Evolutionary conservation across 2,888 invertebrate species (phyloP), one percentile per base, ranked within the genome.

Genomic region (Arenicola marina): DNA sequence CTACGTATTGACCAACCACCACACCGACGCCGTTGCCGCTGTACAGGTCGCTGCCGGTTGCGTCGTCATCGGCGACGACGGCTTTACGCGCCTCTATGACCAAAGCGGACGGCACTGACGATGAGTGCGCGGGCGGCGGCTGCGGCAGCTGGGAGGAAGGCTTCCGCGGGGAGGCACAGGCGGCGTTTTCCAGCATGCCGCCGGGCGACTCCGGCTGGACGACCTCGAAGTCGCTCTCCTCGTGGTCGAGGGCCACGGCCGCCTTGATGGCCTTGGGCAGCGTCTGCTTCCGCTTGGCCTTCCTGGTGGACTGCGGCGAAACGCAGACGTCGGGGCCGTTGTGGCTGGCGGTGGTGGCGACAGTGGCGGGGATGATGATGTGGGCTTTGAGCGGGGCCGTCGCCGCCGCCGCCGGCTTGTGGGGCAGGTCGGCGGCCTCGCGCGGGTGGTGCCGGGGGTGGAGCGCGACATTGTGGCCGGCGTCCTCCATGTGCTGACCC

Each of bases 121-220:
- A n/a, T n/a, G n/a, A n/a, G n/a, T n/a, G n/a, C n/a, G n/a, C n/a
- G n/a, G n/a, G n/a, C n/a, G n/a, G n/a, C n/a, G n/a, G n/a, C n/a
- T n/a, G n/a, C n/a, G n/a, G n/a, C 11, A 38, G 43, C 43, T 38
- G 43, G 11, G 43, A 38, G n/a, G 11, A 15, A n/a, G 43, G n/a
- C 11, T 11, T n/a, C 11, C n/a, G 11, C n/a, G 11, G 11, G n/a
- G 11, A 15, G n/a, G 43, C n/a, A 38, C n/a, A 38, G n/a, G 11
- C 43, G 11, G 4, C 11, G 4, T 7, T 18, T 29, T 21, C 11
- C 24, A 4, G 21, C 56, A 38, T 56, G 21, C 11, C 59, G 1
- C 46, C 62, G 1, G 66, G 66, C 3, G 66, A 54, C 28, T 65
- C 57, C 2, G 63, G 66, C 38, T 66, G 60, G 15, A 65, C 66